Percentiles rank a stretch among this genome's conserved stretches.
Evolutionary conservation across 2,797 vertebrate species (phyloP).

Genomic region (Falco novaeseelandiae): DNA sequence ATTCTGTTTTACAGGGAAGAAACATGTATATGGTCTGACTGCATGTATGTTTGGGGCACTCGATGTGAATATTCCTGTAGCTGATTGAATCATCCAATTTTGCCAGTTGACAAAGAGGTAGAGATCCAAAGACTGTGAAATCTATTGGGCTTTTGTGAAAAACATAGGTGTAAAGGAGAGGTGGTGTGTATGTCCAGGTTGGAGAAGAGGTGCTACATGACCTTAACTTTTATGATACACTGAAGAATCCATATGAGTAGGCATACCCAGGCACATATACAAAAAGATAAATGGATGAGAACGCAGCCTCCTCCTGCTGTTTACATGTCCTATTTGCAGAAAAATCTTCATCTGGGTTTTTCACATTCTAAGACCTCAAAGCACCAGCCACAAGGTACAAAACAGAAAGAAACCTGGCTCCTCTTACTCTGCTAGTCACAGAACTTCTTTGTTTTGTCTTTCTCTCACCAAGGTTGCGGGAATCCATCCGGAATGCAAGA

Average conservation of each 20-base stretch:
- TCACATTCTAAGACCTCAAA: neutral
- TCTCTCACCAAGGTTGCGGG: constrained; percentile 5
- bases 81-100: neutral
- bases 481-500: constrained; percentile 72
- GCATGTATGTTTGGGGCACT: neutral
- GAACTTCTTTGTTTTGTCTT: neutral
- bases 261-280: rapidly evolving
- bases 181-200: neutral
- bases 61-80: neutral
- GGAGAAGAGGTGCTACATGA: neutral
- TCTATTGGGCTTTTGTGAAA: neutral
- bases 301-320: neutral
- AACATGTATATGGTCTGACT: neutral
- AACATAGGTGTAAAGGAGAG: rapidly evolving
- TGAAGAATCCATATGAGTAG: neutral
- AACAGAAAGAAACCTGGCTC: neutral
- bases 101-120: neutral
- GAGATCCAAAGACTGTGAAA: neutral
- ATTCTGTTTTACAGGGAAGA: neutral
- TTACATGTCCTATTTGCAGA: neutral
- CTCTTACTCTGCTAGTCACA: neutral
- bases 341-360: neutral
- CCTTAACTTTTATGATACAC: neutral
- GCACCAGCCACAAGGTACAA: neutral
- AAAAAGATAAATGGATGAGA: neutral